Conservation (phyloP, 1,140 invertebrate species). For the Zeugodacus cucurbitae region DNA sequence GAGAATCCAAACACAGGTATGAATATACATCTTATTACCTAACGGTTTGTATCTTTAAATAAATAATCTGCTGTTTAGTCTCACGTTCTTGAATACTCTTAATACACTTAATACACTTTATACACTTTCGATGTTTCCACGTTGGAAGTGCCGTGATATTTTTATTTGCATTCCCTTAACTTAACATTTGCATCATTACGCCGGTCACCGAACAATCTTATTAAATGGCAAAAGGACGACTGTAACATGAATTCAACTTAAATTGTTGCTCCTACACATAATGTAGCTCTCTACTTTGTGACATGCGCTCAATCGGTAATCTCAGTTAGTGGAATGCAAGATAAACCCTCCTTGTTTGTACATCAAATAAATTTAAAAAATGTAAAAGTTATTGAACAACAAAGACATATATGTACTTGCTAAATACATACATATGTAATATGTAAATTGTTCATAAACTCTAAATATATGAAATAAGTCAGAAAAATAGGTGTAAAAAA, state of each 20-base stretch:
- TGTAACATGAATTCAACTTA: background rate
- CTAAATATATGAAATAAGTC: too few relatives aligned
- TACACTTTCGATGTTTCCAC: background rate
- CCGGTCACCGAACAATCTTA: background rate
- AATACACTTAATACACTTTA: background rate
- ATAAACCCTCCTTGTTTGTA: background rate
- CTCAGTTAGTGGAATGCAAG: background rate
- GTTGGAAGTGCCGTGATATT: background rate
- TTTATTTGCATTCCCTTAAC: background rate
- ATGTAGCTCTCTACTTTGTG: background rate
- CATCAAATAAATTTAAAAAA: too few relatives aligned
- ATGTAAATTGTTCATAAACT: too few relatives aligned
- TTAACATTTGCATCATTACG: background rate
- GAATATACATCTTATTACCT: background rate
- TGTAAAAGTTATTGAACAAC: too few relatives aligned
- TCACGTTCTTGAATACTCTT: background rate
- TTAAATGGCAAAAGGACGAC: conserved; percentile 17
- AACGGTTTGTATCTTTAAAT: background rate
- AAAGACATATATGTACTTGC: too few relatives aligned
- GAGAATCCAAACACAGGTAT: background rate
- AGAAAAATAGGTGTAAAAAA: too few relatives aligned
- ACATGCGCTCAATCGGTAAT: background rate
- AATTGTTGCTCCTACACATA: background rate
- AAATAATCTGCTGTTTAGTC: background rate
- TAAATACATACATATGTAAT: too few relatives aligned